phyloP scores from a whole-genome alignment of 2,113 vertebrate genomes.

The Otis tarda region DNA sequence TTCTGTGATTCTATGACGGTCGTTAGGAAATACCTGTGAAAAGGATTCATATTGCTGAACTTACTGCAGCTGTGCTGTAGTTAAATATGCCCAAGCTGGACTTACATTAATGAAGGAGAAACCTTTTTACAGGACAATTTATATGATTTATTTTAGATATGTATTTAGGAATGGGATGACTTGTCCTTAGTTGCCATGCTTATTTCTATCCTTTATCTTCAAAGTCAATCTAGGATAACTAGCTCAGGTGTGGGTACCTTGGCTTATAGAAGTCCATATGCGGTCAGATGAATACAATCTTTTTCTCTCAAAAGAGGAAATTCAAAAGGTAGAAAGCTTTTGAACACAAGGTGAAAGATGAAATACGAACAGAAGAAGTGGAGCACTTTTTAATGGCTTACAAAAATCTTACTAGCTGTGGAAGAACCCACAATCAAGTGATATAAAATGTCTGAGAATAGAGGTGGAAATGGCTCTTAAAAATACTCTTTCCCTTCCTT shows the following conservation, averaged over 20 bases:
- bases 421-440: background rate
- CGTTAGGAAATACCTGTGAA: background rate
- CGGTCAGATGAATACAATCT: background rate
- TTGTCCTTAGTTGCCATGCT: background rate
- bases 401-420: background rate
- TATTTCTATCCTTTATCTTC: constrained; percentile 3
- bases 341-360: constrained; percentile 12
- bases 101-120: background rate
- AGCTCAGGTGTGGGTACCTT: background rate
- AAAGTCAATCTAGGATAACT: background rate
- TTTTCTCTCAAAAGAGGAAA: constrained; percentile 1
- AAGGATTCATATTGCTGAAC: background rate
- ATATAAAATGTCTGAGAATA: background rate
- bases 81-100: background rate
- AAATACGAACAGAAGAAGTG: background rate
- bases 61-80: background rate
- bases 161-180: background rate
- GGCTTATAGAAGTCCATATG: background rate
- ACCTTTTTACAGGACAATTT: background rate
- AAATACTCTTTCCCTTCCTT: background rate
- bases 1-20: background rate
- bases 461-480: background rate
- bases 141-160: background rate
- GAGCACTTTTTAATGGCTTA: background rate
- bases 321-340: constrained; percentile 26